phyloP scores from a whole-genome alignment of 2,888 invertebrate species.

The Cylloceria caligata region DNA sequence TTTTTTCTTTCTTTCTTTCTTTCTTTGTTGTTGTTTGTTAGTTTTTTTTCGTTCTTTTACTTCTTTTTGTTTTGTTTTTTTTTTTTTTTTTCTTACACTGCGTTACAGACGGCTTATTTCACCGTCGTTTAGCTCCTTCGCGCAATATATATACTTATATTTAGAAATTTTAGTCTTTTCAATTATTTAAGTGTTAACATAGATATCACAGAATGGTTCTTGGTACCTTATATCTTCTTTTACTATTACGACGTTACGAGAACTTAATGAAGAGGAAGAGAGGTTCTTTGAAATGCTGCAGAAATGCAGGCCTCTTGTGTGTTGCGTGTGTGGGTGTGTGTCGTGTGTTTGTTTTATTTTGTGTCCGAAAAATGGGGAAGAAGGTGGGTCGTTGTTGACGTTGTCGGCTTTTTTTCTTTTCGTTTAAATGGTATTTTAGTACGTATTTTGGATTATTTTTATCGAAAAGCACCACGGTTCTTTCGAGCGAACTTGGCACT shows the following conservation, averaged over 20 bases:
- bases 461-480: constrained; percentile 74
- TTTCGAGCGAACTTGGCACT: constrained; percentile 69
- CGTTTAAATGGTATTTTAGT: constrained; percentile 58
- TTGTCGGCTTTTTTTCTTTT: constrained; percentile 31
- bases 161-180: constrained; percentile 84
- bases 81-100: constrained; percentile 75
- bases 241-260: constrained; percentile 81
- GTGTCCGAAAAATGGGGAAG: constrained; percentile 58
- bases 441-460: constrained; percentile 54
- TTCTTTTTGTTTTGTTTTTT: constrained; percentile 75
- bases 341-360: constrained; percentile 34
- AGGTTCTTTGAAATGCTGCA: constrained; percentile 80
- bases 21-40: constrained; percentile 72
- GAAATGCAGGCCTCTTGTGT: constrained; percentile 74
- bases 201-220: constrained; percentile 89
- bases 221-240: constrained; percentile 84
- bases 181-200: constrained; percentile 85
- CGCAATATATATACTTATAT: constrained; percentile 83
- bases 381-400: constrained; percentile 53
- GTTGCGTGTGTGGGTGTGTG: constrained; percentile 67
- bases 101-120: constrained; percentile 70
- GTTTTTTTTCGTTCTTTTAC: constrained; percentile 81
- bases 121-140: constrained; percentile 66
- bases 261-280: constrained; percentile 83
- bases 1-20: constrained; percentile 77